Evolutionary conservation across 2,888 invertebrate species (phyloP).

Genomic region (Ethmia dodecea): DNA sequence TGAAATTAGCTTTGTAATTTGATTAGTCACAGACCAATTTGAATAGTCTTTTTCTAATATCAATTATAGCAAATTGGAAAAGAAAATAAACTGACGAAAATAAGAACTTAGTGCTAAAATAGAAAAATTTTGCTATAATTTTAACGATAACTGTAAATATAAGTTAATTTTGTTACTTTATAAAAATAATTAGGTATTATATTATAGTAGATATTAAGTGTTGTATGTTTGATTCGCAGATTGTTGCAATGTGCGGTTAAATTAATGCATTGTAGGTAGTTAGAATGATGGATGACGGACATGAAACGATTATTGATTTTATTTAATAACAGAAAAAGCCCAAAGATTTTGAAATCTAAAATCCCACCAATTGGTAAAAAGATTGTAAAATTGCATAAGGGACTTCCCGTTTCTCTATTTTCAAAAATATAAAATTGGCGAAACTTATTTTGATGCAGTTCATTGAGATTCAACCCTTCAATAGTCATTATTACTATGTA

Average conservation of each 20-base stretch:
- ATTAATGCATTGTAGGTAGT: constrained; percentile 67
- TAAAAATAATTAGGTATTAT: constrained; percentile 75
- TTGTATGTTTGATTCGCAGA: constrained; percentile 76
- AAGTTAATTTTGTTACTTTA: constrained; percentile 78
- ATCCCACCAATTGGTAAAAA: constrained; percentile 66
- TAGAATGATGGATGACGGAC: constrained; percentile 66
- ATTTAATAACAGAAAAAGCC: constrained; percentile 53
- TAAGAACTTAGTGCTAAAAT: constrained; percentile 57
- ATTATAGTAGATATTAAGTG: constrained; percentile 73
- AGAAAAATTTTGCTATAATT: constrained; percentile 72
- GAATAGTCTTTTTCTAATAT: constrained; percentile 4
- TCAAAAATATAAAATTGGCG: too few species aligned
- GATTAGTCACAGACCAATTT: constrained; percentile 18
- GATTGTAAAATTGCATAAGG: constrained; percentile 56
- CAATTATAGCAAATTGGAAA: constrained; percentile 2
- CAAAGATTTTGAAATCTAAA: constrained; percentile 69
- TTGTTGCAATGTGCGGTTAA: constrained; percentile 74
- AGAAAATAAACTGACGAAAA: constrained; percentile 32
- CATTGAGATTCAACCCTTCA: too few species aligned
- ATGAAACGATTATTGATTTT: constrained; percentile 52
- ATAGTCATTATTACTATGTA: too few species aligned
- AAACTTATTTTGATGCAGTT: too few species aligned
- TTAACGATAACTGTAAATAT: constrained; percentile 75
- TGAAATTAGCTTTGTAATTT: constrained; percentile 21
- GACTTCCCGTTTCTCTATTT: constrained; percentile 34